Base-by-base conservation (phyloP, 2,888 invertebrate species). In the Onchidella celtica region DNA sequence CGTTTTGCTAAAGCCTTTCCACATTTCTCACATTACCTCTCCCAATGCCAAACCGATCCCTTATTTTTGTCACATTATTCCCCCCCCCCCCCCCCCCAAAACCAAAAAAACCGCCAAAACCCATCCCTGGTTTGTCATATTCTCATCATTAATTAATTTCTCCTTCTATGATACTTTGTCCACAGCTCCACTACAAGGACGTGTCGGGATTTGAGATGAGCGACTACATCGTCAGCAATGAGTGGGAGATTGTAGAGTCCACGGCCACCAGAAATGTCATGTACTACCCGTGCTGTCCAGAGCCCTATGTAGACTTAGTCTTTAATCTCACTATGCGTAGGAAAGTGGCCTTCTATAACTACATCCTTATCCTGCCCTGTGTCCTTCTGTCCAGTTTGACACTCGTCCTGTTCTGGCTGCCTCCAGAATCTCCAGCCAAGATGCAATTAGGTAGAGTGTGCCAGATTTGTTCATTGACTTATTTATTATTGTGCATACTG, bases 381-480 rank as follows among this genome's bases (percentile, higher is more conserved):
- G 91, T 93, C n/a, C 87, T 93, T 24, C 88, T 93, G 66, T 93
- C 93, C 14, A 90, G 92, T 1, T 88, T 93, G 34, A 93, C 93
- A 3, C 88, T 93, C 79, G 93, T 93, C 3, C 87, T 93, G 3
- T 93, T 93, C 86, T 93, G 93, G 93, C 88, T 93, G 59, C 93
- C 93, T 21, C 93, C 93, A n/a, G 93, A 93, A 81, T 92, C 93
- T 11, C 92, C 93, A 6, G 93, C 93, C 57, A 93, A 93, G 88
- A 93, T 93, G 92, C 90, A 93, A 82, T 87, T 93, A 61, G 93
- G 93, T 93, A 86, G 86, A 91, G 85, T 6, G 47, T 17, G 47
- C n/a, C n/a, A n/a, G n/a, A n/a, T n/a, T n/a, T 21, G 4, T 21
- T 55, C 55, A 55, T 55, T 55, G 55, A n/a, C n/a, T n/a, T n/a